These are phyloP conservation scores for Varroa destructor DNA, from an alignment of 1,140 invertebrate genomes.

Conservation along the genomic window DNA sequence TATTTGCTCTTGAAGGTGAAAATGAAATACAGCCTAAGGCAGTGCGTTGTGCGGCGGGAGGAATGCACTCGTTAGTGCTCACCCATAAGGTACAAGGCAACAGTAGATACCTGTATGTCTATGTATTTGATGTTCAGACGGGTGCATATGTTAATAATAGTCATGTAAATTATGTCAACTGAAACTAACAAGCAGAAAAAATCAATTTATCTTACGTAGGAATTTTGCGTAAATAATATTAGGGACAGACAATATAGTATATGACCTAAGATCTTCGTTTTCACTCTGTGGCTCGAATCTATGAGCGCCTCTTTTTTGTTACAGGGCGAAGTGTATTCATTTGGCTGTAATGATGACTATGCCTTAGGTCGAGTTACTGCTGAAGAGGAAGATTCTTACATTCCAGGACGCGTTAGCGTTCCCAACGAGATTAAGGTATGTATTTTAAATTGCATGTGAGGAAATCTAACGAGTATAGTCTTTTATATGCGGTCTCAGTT, in stretches of 20 bases:
- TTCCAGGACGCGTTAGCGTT: background rate
- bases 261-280: too few relatives aligned
- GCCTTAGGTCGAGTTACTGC: background rate
- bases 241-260: too few relatives aligned
- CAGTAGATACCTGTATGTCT: too few relatives aligned
- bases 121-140: too few relatives aligned
- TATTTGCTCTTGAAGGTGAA: background rate
- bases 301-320: too few relatives aligned
- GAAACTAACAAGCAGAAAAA: too few relatives aligned
- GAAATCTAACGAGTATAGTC: background rate
- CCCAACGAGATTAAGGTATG: background rate
- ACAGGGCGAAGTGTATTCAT: slow-evolving; percentile 10
- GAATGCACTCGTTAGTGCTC: slow-evolving; percentile 24
- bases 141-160: too few relatives aligned
- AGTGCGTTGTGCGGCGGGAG: slow-evolving; percentile 12
- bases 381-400: slow-evolving; percentile 2
- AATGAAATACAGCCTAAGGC: background rate
- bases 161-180: too few relatives aligned
- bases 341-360: slow-evolving; percentile 13
- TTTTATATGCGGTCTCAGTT: background rate
- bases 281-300: too few relatives aligned
- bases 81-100: background rate
- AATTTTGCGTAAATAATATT: too few relatives aligned
- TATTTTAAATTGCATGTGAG: background rate
- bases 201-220: too few relatives aligned